These are phyloP conservation scores for Drosophila buzzatii DNA, from an alignment of 2,888 invertebrate species.

Conservation along the genomic window DNA sequence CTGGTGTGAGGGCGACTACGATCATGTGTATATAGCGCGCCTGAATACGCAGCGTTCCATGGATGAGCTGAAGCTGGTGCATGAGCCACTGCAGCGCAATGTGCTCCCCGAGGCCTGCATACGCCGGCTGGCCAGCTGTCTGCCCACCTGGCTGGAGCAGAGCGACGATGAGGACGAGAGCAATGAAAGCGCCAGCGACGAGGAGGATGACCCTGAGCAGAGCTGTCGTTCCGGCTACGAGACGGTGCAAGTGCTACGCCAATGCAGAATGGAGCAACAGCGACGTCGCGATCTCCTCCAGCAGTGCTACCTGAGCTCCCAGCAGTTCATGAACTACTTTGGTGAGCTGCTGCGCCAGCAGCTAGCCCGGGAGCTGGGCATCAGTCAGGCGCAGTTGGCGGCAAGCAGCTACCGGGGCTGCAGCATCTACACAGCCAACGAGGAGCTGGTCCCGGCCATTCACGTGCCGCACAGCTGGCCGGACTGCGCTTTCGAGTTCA, in stretches of 20 bases:
- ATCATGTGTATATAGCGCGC: conserved; percentile 88
- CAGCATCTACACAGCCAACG: conserved; percentile 88
- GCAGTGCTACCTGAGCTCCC: conserved; percentile 87
- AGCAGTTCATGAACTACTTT: conserved; percentile 90
- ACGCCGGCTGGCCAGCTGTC: conserved; percentile 72
- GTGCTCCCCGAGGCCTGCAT: conserved; percentile 82
- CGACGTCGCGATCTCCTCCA: conserved; percentile 64
- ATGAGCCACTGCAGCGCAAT: conserved; percentile 56
- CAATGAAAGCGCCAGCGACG: conserved; percentile 31
- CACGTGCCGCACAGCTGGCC: conserved; percentile 88
- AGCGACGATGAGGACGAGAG: conserved; percentile 61
- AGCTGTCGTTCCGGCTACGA: conserved; percentile 64
- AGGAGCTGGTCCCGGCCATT: conserved; percentile 90
- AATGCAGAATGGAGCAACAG: conserved; percentile 70
- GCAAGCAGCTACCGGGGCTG: conserved; percentile 88
- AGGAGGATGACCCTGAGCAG: conserved; percentile 44
- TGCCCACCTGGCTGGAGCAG: conserved; percentile 68
- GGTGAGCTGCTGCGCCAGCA: conserved; percentile 87
- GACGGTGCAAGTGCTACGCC: conserved; percentile 68
- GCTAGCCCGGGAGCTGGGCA: conserved; percentile 87
- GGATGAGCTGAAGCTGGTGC: conserved; percentile 67
- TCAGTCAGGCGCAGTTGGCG: conserved; percentile 86
- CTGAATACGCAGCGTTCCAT: conserved; percentile 87
- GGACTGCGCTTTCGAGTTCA: conserved; percentile 89
- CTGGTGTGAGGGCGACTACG: conserved; percentile 74